Percentiles rank a stretch among this genome's conserved stretches.
These are phyloP conservation scores for Aphidius colemani DNA, from an alignment of 2,888 invertebrate genomes.

Conservation along the genomic window DNA sequence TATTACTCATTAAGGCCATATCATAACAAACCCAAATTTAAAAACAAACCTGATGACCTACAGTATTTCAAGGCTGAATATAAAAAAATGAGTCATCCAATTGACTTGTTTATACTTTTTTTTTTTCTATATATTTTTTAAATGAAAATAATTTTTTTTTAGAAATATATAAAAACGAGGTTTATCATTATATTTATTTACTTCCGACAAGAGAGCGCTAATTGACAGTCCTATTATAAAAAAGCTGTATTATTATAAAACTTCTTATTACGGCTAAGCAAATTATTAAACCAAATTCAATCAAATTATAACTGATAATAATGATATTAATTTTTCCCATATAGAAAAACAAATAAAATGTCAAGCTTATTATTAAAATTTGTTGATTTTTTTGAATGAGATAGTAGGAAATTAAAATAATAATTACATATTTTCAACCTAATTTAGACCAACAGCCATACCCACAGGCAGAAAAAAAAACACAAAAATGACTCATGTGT, in stretches of 20 bases:
- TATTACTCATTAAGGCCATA: neutral
- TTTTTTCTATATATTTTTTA: too few species aligned
- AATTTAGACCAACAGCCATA: neutral
- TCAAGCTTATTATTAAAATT: too few species aligned
- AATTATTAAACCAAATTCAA: neutral
- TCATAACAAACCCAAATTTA: slow-evolving; percentile 11
- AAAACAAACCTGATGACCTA: slow-evolving; percentile 23
- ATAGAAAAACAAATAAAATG: neutral
- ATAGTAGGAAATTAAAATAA: neutral
- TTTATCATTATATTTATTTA: neutral
- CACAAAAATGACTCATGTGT: slow-evolving; percentile 18
- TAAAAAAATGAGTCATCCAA: slow-evolving; percentile 18
- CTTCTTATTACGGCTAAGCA: neutral
- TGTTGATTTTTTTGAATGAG: neutral
- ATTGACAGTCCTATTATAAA: neutral
- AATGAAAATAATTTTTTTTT: too few species aligned
- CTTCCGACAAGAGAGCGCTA: slow-evolving; percentile 4
- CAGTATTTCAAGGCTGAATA: slow-evolving; percentile 25
- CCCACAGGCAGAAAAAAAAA: neutral
- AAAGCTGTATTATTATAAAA: neutral
- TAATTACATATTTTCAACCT: neutral
- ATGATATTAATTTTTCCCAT: neutral
- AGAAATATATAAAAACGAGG: too few species aligned
- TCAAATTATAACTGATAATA: neutral
- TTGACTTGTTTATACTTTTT: slow-evolving; percentile 10